Evolutionary conservation across 2,888 invertebrate species (phyloP).

Genomic region (Seira ritae): DNA sequence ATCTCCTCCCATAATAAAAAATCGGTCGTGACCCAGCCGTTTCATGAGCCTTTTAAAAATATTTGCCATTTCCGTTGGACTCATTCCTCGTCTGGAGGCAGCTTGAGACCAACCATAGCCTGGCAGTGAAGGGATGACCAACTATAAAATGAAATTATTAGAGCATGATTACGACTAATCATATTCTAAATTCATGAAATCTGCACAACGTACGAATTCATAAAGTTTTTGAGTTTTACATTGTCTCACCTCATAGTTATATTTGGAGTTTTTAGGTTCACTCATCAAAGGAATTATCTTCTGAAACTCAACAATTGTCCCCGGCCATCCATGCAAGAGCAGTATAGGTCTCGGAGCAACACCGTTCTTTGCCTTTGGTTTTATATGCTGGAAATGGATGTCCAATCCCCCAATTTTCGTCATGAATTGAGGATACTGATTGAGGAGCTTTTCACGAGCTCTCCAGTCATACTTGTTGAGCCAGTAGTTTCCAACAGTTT

Average conservation of each 20-base stretch:
- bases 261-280: constrained; percentile 78
- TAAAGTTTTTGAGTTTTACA: constrained; percentile 72
- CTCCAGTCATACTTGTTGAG: constrained; percentile 84
- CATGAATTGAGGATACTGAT: constrained; percentile 84
- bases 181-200: neutral
- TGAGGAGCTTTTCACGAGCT: constrained; percentile 83
- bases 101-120: constrained; percentile 79
- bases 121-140: constrained; percentile 78
- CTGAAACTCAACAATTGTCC: constrained; percentile 70
- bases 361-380: constrained; percentile 74
- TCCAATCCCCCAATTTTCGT: constrained; percentile 86
- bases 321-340: constrained; percentile 72
- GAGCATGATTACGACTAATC: neutral
- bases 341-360: constrained; percentile 60
- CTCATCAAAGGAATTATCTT: constrained; percentile 76
- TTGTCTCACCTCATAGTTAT: constrained; percentile 77
- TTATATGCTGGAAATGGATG: constrained; percentile 86
- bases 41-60: constrained; percentile 76
- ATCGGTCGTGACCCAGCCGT: constrained; percentile 76
- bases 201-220: neutral
- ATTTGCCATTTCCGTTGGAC: constrained; percentile 73
- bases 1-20: constrained; percentile 78
- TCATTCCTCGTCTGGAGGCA: constrained; percentile 75
- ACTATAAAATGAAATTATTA: constrained; percentile 44
- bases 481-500: constrained; percentile 85